phyloP scores from a whole-genome alignment of 2,113 vertebrate species.

The Calyptomena viridis region DNA sequence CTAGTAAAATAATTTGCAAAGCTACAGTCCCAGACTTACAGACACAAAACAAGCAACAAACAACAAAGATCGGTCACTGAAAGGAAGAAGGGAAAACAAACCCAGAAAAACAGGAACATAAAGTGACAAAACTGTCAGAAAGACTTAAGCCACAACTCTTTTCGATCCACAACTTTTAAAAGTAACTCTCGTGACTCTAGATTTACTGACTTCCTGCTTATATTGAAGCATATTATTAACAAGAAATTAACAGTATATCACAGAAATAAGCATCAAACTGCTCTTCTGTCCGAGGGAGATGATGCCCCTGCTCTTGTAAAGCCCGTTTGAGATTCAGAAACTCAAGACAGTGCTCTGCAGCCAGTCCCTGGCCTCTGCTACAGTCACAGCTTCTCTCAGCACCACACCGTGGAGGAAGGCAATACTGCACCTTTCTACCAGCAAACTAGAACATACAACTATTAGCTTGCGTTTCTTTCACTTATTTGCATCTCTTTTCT shows the following conservation, averaged over 20 bases:
- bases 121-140: neutral
- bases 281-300: neutral
- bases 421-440: neutral
- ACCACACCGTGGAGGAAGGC: neutral
- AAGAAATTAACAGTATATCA: neutral
- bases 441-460: rapidly evolving
- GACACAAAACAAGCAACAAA: neutral
- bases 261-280: neutral
- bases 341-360: rapidly evolving
- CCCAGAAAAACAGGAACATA: neutral
- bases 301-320: neutral
- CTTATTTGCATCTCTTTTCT: rapidly evolving
- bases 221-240: neutral
- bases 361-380: neutral
- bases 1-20: neutral
- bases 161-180: neutral
- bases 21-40: neutral
- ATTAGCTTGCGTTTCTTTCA: rapidly evolving
- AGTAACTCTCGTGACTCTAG: neutral
- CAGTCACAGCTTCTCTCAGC: neutral
- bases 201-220: neutral
- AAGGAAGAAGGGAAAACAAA: neutral
- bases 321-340: rapidly evolving
- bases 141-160: rapidly evolving
- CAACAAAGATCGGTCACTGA: neutral